Base-by-base conservation (phyloP, 2,888 invertebrate species). In the Lamellibrachia satsuma region DNA sequence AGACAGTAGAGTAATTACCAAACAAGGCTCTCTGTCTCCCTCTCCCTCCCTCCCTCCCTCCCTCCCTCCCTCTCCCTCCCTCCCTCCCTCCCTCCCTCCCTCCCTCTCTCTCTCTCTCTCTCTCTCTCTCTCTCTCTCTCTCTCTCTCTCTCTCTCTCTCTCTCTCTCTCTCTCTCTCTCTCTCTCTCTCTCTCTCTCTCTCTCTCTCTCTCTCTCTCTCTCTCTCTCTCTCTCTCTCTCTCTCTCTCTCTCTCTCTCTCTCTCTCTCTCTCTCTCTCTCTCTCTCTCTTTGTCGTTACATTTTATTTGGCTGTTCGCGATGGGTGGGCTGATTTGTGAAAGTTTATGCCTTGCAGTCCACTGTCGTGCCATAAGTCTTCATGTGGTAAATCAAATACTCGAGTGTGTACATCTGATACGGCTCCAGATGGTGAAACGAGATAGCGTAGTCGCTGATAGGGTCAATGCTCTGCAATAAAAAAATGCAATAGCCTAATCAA, bases 61-160 rank as follows among this genome's bases (percentile, higher is more conserved):
- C 15, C 60, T 60, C 60, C 9, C 11, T 11, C 11, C 9, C 60
- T 11, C 60, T 60, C 60, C 15, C 60, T 60, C 60, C 15, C 8
- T 60, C 60, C 15, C 7, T 60, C 60, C 15, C 60, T 60, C 11
- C 9, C 11, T 11, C 11, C 15, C 60, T 60, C 60, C 15, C 60
- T 60, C 60, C 15, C 60, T 60, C 60, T 60, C 60, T 60, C 60
- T 60, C 60, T 60, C 60, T 60, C 60, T 60, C 60, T 60, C 60
- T 60, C 60, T 60, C 60, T 60, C 60, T 60, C 60, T 60, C 60
- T 60, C 60, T 60, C 60, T 60, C 60, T 60, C 60, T 60, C 60
- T 60, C 60, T 60, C 60, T 60, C 60, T 60, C 60, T 60, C 60
- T 60, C 60, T 60, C 60, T 60, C 60, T 60, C 60, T 60, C 60